phyloP scores from a whole-genome alignment of 2,797 vertebrate species.

The Lithobates sylvaticus region DNA sequence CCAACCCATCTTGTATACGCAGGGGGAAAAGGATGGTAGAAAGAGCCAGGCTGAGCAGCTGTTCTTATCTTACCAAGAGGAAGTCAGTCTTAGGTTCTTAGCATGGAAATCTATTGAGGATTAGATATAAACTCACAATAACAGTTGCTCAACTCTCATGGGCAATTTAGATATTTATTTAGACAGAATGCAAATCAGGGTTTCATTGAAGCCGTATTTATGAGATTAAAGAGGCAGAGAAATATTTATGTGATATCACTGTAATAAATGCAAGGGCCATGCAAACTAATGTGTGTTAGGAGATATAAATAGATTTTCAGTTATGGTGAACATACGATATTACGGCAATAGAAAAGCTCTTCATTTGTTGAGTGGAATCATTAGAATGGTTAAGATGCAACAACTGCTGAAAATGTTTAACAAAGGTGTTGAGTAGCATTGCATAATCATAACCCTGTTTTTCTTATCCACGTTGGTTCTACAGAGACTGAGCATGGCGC shows the following conservation, averaged over 20 bases:
- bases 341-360: background rate
- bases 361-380: background rate
- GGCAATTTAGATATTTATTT: constrained; percentile 62
- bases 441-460: too few species aligned
- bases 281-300: constrained; percentile 41
- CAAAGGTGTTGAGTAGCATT: too few species aligned
- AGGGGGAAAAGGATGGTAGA: constrained; percentile 49
- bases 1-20: constrained; percentile 53
- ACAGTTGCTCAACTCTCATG: constrained; percentile 59
- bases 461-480: too few species aligned
- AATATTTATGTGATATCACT: constrained; percentile 20
- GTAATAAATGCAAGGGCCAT: constrained; percentile 41
- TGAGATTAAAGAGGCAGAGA: constrained; percentile 49
- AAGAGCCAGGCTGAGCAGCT: constrained; percentile 56
- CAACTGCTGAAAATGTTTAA: background rate
- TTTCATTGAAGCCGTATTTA: constrained; percentile 54
- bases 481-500: too few species aligned
- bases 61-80: constrained; percentile 51
- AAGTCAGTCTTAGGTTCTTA: constrained; percentile 54
- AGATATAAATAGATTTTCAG: background rate
- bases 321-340: background rate
- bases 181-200: constrained; percentile 56
- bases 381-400: background rate
- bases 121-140: constrained; percentile 57
- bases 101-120: constrained; percentile 57